Base-by-base conservation (phyloP, 2,888 invertebrate species). In the Sphecodes monilicornis region DNA sequence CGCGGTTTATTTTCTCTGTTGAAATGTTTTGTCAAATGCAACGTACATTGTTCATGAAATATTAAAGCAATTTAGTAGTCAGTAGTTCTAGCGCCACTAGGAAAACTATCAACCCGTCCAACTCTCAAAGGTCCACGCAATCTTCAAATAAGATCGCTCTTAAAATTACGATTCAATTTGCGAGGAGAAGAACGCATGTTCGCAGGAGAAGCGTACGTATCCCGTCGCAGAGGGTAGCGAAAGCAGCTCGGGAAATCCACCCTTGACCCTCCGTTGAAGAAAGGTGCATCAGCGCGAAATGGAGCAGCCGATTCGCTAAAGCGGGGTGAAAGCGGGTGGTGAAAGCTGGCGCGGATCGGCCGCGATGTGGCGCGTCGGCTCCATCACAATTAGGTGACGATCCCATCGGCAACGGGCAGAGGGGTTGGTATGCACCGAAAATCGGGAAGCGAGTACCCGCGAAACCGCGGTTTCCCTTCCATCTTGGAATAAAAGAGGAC, bases 371-470 rank as follows among this genome's bases (percentile, higher is more conserved):
- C 64, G 29, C 72, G n/a, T 26, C 50, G 74, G 73, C 76, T 84
- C 69, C 79, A 66, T 84, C 73, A 41, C 76, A 79, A 84, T 79
- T 76, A 84, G 76, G 79, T 76, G 84, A 84, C 84, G 84, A 84
- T 85, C 68, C 78, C 57, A 85, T 80, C 80, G 73, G 68, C 72
- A 71, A 60, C 68, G 60, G 57, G 75, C 50, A 26, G 10, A 6
- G 8, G 22, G 8, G 22, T 22, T 18, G 32, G 32, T 29, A 32
- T 36, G 32, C 3, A 46, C 84, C 83, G 82, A 88, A 88, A 90
- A 89, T 89, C 82, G 80, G 77, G 86, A 87, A 85, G 83, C 79
- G 86, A 83, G 86, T 84, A 88, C 70, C 86, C 87, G 86, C 88
- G 85, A 89, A 92, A 90, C 90, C 90, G 88, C 89, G 89, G 70